Conservation (phyloP, 2,888 invertebrate genomes). For the Pristionchus arcanus region DNA sequence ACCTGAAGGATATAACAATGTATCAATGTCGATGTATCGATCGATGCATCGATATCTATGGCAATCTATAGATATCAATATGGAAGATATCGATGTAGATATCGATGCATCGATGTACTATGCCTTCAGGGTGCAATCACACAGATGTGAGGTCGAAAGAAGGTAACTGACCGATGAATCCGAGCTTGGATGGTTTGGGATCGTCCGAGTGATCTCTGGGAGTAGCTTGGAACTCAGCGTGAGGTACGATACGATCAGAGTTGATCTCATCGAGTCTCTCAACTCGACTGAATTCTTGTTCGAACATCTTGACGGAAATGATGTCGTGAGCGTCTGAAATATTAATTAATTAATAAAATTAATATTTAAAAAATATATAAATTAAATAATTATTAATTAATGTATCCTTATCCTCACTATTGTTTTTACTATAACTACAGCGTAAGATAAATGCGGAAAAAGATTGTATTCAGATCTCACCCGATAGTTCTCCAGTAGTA, state of each 20-base stretch:
- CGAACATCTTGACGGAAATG: slow-evolving; percentile 92
- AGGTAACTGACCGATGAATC: slow-evolving; percentile 86
- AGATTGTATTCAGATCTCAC: slow-evolving; percentile 72
- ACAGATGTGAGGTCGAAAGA: background rate
- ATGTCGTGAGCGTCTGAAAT: slow-evolving; percentile 95
- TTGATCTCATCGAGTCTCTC: slow-evolving; percentile 76
- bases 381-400: too few relatives aligned
- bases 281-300: slow-evolving; percentile 87
- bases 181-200: slow-evolving; percentile 89
- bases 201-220: slow-evolving; percentile 94
- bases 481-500: slow-evolving; percentile 93
- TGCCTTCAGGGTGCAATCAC: background rate
- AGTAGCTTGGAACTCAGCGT: slow-evolving; percentile 83
- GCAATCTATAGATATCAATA: too few relatives aligned
- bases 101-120: background rate
- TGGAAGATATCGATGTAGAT: too few relatives aligned
- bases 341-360: background rate
- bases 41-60: background rate
- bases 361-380: background rate
- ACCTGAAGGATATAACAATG: slow-evolving; percentile 79
- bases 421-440: too few relatives aligned
- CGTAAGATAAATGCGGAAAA: background rate
- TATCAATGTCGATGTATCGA: too few relatives aligned
- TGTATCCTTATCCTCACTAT: too few relatives aligned
- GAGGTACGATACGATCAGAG: slow-evolving; percentile 59